Evolutionary conservation across 2,888 invertebrate species (phyloP), one percentile per base, ranked within the genome.

Genomic region (Acanthacorydalis orientalis): DNA sequence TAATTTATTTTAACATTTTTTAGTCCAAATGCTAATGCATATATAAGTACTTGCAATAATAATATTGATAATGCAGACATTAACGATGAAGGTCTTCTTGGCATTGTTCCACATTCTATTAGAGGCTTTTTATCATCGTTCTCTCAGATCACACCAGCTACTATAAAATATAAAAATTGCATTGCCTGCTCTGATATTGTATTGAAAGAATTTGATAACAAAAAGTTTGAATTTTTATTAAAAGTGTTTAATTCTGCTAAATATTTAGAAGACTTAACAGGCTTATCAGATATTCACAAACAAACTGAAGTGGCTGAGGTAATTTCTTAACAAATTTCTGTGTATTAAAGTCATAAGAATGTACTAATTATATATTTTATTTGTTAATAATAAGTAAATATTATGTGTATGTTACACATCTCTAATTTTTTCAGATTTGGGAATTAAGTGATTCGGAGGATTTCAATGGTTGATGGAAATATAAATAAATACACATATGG

Each of bases 91-190:
- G 78, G 82, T 1, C 68, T 83, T 1, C 68, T 96, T 0, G 95
- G 96, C 1, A 71, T 85, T 1, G 69, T 95, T 31, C 95, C 96
- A 0, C 96, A 97, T 63, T 87, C 93, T 6, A 85, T 98, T 53
- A 74, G 98, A 35, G 96, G 96, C 0, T 93, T 89, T 63, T 68
- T 98, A 4, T 82, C 84, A 53, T 77, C 79, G 39, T 89, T 82
- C 62, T 80, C 83, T 53, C 83, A 83, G 44, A 78, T 92, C 37
- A 64, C 83, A 47, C 95, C 95, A 1, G 84, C 89, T 1, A 88
- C 89, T 39, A 73, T 78, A 45, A 82, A 87, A 56, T 98, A 92
- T 69, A 74, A 77, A 47, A 83, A 87, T 53, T 98, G 97, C 60
- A 88, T 92, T 41, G 97, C 92, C 0, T 98, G 98, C 61, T 95